A percentile compares a stretch with the other conserved stretches of the same genome.
Conservation (phyloP, 1,140 invertebrate species). For the Drosophila novamexicana region DNA sequence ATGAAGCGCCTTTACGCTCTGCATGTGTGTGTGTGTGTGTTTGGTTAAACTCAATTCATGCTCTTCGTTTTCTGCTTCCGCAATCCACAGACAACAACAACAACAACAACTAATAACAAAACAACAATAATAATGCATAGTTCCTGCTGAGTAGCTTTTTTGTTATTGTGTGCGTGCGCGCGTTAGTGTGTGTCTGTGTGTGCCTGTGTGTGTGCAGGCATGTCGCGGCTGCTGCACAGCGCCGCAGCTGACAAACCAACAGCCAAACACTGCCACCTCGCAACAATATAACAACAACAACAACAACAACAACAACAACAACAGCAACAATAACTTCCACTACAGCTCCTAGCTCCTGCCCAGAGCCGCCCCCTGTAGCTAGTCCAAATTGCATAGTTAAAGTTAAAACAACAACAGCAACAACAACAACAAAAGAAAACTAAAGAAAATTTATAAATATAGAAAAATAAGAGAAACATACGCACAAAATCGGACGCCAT, state of each 20-base stretch:
- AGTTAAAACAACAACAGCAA: slow-evolving; percentile 12
- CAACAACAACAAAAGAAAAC: slow-evolving; percentile 5
- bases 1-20: neutral
- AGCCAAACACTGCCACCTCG: slow-evolving; percentile 68
- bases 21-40: slow-evolving; percentile 12
- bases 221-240: slow-evolving; percentile 29
- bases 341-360: slow-evolving; percentile 2
- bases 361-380: slow-evolving; percentile 50
- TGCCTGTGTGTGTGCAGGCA: slow-evolving; percentile 32
- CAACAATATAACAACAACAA: slow-evolving; percentile 57
- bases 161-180: slow-evolving; percentile 29
- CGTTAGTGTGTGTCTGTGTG: slow-evolving; percentile 23
- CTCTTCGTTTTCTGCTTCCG: slow-evolving; percentile 71
- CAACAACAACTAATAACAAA: slow-evolving; percentile 38
- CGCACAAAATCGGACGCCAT: slow-evolving; percentile 34
- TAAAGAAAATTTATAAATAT: too few relatives aligned
- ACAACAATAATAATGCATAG: slow-evolving; percentile 73
- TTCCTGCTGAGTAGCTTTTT: slow-evolving; percentile 81
- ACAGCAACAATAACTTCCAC: slow-evolving; percentile 33
- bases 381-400: slow-evolving; percentile 58
- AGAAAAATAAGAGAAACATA: neutral
- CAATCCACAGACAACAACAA: slow-evolving; percentile 51
- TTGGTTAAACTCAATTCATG: slow-evolving; percentile 65
- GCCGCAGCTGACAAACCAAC: slow-evolving; percentile 32
- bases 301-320: slow-evolving; percentile 30